These are phyloP conservation scores for Melanotaenia pygmaea DNA, from an alignment of 2,797 vertebrate genomes.

Conservation along the genomic window DNA sequence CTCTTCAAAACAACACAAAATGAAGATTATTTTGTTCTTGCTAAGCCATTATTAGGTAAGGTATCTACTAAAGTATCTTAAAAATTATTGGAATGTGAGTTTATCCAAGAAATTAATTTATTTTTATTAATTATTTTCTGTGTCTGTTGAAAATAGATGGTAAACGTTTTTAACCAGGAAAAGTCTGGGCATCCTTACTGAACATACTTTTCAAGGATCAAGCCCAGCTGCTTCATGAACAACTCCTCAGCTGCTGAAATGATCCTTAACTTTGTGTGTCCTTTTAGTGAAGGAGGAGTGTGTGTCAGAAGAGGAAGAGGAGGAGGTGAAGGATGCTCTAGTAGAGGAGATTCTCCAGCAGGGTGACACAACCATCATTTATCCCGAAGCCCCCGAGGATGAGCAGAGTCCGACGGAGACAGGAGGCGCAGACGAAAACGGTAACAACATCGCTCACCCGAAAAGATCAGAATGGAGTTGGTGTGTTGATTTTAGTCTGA, in stretches of 20 bases:
- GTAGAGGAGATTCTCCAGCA: slow-evolving; percentile 97
- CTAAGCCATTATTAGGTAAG: background rate
- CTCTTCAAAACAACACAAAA: background rate
- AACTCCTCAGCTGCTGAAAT: background rate
- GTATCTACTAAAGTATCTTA: background rate
- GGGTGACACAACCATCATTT: slow-evolving; percentile 95
- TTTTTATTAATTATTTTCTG: background rate
- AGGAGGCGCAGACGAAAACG: slow-evolving; percentile 94
- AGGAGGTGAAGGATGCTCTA: slow-evolving; percentile 89
- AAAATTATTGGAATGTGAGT: background rate
- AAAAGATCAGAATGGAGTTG: background rate
- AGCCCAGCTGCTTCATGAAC: background rate
- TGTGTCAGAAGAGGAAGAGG: slow-evolving; percentile 90
- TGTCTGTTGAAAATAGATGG: background rate
- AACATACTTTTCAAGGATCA: background rate
- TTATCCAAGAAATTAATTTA: background rate
- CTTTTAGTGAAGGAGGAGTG: slow-evolving; percentile 92
- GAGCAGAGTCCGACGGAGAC: slow-evolving; percentile 94
- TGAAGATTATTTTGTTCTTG: background rate
- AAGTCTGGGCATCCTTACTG: background rate
- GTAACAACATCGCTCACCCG: slow-evolving; percentile 65
- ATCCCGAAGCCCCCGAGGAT: slow-evolving; percentile 96
- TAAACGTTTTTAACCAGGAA: background rate
- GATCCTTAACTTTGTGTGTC: slow-evolving; percentile 26
- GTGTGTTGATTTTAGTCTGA: background rate